These are phyloP conservation scores for Eupelmus urozonus DNA, from an alignment of 2,888 invertebrate species.

Conservation along the genomic window DNA sequence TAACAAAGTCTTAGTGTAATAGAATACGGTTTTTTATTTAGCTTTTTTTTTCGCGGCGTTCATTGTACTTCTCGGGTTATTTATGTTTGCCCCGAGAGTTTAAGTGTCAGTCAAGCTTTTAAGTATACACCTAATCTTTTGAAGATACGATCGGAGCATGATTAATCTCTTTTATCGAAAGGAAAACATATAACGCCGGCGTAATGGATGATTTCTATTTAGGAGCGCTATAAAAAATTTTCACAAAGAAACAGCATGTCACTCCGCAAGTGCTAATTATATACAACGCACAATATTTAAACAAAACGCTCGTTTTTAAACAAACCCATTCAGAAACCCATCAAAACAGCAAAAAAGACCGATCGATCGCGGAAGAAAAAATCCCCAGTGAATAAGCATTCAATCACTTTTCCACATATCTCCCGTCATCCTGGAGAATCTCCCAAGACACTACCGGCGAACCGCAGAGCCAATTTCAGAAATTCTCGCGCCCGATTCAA, in stretches of 20 bases:
- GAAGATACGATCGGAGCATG: neutral
- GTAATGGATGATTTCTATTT: too few species aligned
- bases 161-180: neutral
- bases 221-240: too few species aligned
- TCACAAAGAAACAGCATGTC: too few species aligned
- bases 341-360: too few species aligned
- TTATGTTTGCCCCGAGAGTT: neutral
- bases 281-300: too few species aligned
- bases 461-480: constrained; percentile 27
- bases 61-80: neutral
- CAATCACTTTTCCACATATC: neutral
- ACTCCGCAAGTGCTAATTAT: too few species aligned
- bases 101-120: neutral
- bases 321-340: too few species aligned
- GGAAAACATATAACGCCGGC: too few species aligned
- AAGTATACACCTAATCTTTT: neutral
- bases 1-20: too few species aligned
- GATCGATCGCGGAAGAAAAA: too few species aligned
- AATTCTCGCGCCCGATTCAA: constrained; percentile 23
- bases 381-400: too few species aligned
- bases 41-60: neutral
- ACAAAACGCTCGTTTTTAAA: too few species aligned
- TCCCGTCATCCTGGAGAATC: neutral
- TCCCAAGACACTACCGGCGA: neutral
- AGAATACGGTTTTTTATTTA: neutral